phyloP scores from a whole-genome alignment of 1,140 invertebrate genomes.

The Drosophila ironensis region DNA sequence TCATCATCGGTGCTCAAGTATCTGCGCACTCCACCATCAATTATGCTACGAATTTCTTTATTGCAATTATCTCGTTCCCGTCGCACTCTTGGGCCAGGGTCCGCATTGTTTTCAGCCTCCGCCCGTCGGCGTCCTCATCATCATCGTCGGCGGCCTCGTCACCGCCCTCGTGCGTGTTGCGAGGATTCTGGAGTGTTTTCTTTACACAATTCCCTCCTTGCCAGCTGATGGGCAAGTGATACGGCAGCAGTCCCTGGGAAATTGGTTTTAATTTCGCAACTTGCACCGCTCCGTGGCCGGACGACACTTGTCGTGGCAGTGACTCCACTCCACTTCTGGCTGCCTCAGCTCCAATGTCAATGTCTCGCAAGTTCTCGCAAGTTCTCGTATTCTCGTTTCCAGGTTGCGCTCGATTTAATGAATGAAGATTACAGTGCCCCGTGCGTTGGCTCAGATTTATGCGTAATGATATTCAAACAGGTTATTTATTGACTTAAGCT shows the following conservation, averaged over 20 bases:
- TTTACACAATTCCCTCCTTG: too few species aligned
- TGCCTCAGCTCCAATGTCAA: constrained; percentile 45
- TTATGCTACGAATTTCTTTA: constrained; percentile 56
- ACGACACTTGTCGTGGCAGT: constrained; percentile 33
- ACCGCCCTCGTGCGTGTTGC: constrained; percentile 2
- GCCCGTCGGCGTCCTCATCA: constrained; percentile 20
- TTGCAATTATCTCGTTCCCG: constrained; percentile 73
- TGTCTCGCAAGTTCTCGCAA: too few species aligned
- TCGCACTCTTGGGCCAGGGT: constrained; percentile 20
- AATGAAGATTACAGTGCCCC: constrained; percentile 62
- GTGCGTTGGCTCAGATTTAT: constrained; percentile 45
- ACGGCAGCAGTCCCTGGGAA: constrained; percentile 59
- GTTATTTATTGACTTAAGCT: constrained; percentile 65
- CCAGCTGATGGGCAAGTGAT: constrained; percentile 57
- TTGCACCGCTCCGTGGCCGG: constrained; percentile 24
- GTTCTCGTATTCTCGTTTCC: constrained; percentile 7
- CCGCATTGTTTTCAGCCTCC: constrained; percentile 56
- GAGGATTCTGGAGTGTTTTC: too few species aligned
- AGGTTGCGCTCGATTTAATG: constrained; percentile 52
- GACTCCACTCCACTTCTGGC: neutral
- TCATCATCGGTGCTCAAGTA: constrained; percentile 34
- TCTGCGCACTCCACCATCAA: constrained; percentile 13
- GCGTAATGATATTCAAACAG: constrained; percentile 67
- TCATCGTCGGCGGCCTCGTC: constrained; percentile 21
- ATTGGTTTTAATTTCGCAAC: constrained; percentile 56